Percentiles rank a stretch among this genome's conserved stretches.
These are phyloP conservation scores for Baccha elongata DNA, from an alignment of 2,888 invertebrate species.

Conservation along the genomic window DNA sequence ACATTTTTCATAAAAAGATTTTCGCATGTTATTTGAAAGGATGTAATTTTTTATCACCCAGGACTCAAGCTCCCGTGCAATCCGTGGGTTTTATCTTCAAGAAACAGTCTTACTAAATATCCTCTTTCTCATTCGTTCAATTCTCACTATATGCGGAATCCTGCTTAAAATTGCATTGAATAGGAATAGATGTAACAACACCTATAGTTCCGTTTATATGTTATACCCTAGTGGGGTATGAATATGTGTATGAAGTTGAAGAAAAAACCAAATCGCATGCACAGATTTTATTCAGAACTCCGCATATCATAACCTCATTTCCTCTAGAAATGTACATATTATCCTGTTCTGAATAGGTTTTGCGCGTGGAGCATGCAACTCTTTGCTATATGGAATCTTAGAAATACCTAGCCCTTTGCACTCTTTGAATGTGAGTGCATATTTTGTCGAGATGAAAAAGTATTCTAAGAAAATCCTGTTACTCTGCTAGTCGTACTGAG, in stretches of 20 bases:
- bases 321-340: conserved; percentile 34
- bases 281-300: conserved; percentile 57
- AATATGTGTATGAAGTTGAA: neutral
- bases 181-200: conserved; percentile 2
- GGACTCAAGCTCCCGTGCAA: neutral
- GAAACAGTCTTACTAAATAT: conserved; percentile 21
- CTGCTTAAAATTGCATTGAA: conserved; percentile 39
- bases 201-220: conserved; percentile 2
- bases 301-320: conserved; percentile 67
- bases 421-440: conserved; percentile 18
- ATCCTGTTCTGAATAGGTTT: conserved; percentile 43
- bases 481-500: conserved; percentile 16
- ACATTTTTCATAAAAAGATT: neutral
- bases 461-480: conserved; percentile 27
- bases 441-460: conserved; percentile 21
- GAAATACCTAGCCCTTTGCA: neutral
- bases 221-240: no score
- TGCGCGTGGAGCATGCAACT: conserved; percentile 32
- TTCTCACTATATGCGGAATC: neutral
- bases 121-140: conserved; percentile 2
- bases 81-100: neutral
- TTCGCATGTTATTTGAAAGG: conserved; percentile 26
- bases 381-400: conserved; percentile 11
- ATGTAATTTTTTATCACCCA: conserved; percentile 31
- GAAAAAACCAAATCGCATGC: conserved; percentile 51